Evolutionary conservation across 1,140 invertebrate genomes (phyloP), one percentile per base, ranked within the genome.

Genomic region (Aphelenchoides fujianensis): DNA sequence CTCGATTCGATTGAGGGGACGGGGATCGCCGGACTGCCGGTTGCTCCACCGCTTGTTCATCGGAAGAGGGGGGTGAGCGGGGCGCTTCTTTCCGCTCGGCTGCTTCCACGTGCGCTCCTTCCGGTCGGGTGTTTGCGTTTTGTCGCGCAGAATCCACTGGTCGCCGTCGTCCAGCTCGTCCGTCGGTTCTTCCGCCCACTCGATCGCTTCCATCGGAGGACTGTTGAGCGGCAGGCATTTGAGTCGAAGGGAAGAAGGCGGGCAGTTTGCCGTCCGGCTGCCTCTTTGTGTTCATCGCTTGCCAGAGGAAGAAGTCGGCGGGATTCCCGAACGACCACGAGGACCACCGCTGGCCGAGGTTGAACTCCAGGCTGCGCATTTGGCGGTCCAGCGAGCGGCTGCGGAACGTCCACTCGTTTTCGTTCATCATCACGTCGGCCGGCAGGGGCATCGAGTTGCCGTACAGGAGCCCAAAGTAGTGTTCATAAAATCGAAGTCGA

Each of bases 401-500:
- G 23, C 12, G 41, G 23, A 16, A 48, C 41, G 23, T 48, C 41
- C 41, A 48, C 23, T 48, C 41, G 55, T 59, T 59, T n/a, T n/a
- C n/a, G n/a, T n/a, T n/a, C n/a, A n/a, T n/a, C n/a, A n/a, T n/a
- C n/a, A n/a, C n/a, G n/a, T n/a, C n/a, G n/a, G 23, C 7, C 55
- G 23, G 55, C 19, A 19, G 34, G 7, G 5, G 28, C 5, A 59
- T 19, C 5, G 5, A 59, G 19, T 59, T 27, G 55, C 55, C 55
- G 34, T 59, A 59, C 7, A 59, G 5, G 5, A 59, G 5, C 7
- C 19, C 5, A 19, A 59, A 59, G 23, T 19, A 59, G 19, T 59
- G 19, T 7, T 59, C 55, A 32, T 59, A 59, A 32, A 59, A 19
- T 59, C 19, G 5, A 30, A 59, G 55, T 7, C 55, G 55, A 59